These are phyloP conservation scores for Alviniconcha strummeri DNA, from an alignment of 2,888 invertebrate species.

Conservation along the genomic window DNA sequence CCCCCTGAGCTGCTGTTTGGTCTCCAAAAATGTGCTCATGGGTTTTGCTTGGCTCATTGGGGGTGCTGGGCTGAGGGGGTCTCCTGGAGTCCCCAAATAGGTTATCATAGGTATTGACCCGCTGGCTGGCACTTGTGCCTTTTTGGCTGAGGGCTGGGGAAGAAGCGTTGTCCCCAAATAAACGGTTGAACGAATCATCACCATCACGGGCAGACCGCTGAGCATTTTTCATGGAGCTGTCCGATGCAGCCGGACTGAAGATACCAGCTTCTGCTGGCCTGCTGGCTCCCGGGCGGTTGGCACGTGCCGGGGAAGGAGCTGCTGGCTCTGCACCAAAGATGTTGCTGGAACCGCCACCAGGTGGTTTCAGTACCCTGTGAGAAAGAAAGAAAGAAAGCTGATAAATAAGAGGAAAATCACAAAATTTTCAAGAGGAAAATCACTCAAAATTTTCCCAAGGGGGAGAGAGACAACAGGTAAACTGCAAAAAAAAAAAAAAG, in stretches of 20 bases:
- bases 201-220: constrained; percentile 37
- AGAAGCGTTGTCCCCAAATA: constrained; percentile 36
- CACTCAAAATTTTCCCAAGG: too few relatives aligned
- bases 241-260: constrained; percentile 11
- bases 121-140: constrained; percentile 28
- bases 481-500: too few relatives aligned
- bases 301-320: constrained; percentile 33
- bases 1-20: not conserved
- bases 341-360: constrained; percentile 63
- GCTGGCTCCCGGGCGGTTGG: constrained; percentile 15
- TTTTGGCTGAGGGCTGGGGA: constrained; percentile 5
- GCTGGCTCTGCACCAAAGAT: constrained; percentile 53
- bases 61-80: not conserved
- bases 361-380: constrained; percentile 59
- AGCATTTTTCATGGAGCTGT: not conserved
- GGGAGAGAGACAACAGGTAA: too few relatives aligned
- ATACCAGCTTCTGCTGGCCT: constrained; percentile 31
- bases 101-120: constrained; percentile 26
- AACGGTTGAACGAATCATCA: constrained; percentile 42
- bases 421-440: too few relatives aligned
- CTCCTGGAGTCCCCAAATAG: constrained; percentile 13
- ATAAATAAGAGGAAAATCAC: too few relatives aligned
- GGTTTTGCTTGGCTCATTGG: not conserved
- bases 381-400: not conserved
- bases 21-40: constrained; percentile 27